Evolutionary conservation across 2,888 invertebrate genomes (phyloP), one percentile per base, ranked within the genome.

Genomic region (Coleophora deauratella): DNA sequence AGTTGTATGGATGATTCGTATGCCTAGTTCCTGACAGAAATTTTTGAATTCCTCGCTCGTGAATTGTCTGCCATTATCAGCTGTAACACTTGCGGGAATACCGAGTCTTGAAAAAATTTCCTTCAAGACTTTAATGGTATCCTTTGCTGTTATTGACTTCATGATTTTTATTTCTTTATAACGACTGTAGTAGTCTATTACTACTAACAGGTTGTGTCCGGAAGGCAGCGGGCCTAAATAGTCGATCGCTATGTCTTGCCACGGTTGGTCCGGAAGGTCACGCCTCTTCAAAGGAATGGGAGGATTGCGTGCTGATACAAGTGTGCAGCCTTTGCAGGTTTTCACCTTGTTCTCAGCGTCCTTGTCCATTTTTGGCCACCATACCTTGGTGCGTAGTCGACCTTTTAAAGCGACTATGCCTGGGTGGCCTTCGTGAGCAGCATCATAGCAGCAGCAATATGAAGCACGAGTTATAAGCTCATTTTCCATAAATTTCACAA

Each of bases 231-330:
- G n/a, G n/a, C n/a, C n/a, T n/a, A n/a, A n/a, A n/a, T 51, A 48
- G 42, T 61, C 58, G 9, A 57, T 45, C 9, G 50, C 48, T 3
- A 52, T 33, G 9, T 45, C 43, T 6, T 33, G 10, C 47, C 41
- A 45, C 2, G 43, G 44, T 14, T 14, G 38, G 4, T 27, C 9
- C 1, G 44, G 45, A 9, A 44, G 37, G 13, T 47, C 45, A 0
- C 43, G 42, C 14, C 34, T 11, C 10, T 34, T 34, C 14, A 34
- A 8, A 14, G 34, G 12, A 6, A 6, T 27, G 14, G 37, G 40
- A 4, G 45, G 42, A 27, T 34, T 13, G 2, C 41, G 45, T 13
- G 34, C 4, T 13, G 32, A 10, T 1, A 45, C 48, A 7, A 48
- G 14, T 1, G 43, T 45, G 11, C 47, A 47, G 6, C 47, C 41